Evolutionary conservation across 2,113 vertebrate genomes (phyloP).

Genomic region (Philantomba maxwellii): DNA sequence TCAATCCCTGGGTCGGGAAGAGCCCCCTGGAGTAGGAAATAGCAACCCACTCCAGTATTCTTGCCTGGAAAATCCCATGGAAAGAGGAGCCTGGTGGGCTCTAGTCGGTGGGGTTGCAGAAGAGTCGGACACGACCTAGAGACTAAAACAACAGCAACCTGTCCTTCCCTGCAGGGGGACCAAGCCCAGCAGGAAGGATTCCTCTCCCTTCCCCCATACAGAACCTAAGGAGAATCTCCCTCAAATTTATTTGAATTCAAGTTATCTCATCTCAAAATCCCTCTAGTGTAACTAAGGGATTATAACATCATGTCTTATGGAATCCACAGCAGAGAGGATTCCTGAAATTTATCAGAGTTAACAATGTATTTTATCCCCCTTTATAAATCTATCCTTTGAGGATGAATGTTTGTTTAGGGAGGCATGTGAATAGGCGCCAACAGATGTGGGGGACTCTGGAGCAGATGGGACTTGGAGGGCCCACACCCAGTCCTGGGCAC

Average conservation of each 20-base stretch:
- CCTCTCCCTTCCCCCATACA: background rate
- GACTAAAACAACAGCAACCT: background rate
- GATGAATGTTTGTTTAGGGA: background rate
- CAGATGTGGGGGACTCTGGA: background rate
- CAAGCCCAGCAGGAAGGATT: background rate
- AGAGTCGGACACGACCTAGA: fast-evolving
- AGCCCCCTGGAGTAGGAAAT: background rate
- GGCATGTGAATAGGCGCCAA: background rate
- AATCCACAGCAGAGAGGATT: background rate
- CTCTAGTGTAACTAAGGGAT: background rate
- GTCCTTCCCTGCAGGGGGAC: background rate
- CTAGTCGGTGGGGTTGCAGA: background rate
- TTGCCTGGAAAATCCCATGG: background rate
- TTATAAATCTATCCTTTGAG: background rate
- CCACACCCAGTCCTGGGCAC: background rate
- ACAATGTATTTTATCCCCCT: background rate
- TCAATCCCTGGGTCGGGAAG: background rate
- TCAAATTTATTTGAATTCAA: background rate
- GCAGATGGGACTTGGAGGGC: background rate
- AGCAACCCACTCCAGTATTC: background rate
- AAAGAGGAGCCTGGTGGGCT: background rate
- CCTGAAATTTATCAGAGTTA: background rate
- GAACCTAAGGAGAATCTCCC: background rate
- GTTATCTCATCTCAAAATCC: background rate
- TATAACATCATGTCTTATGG: background rate